Base-by-base conservation (phyloP, 30 jellyfish, hydroid and myxozoan species). In the Hydractinia symbiolongicarpus region DNA sequence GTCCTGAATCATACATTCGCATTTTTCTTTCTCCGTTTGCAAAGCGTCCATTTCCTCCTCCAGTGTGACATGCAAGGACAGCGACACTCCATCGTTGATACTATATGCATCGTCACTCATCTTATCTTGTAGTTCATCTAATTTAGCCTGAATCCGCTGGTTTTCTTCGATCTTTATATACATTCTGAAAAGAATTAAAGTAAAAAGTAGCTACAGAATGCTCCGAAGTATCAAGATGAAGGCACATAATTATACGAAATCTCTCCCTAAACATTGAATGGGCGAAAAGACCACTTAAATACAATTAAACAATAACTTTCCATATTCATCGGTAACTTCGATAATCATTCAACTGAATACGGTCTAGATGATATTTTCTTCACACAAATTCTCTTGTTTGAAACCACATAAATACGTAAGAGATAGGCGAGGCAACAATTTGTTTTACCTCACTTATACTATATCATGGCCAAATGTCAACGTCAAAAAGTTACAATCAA, bases 41-140 rank as follows among this genome's bases (percentile, higher is more conserved):
- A 86, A 73, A 17, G 82, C 83, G 53, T 86, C 95, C 61, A 86
- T 11, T 62, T 91, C 98, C n/a, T 64, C 19, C 67, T 82, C 94
- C 9, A 79, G 72, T 56, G 81, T 76, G 53, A 84, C 62, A 50
- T 61, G 14, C 6, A 50, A 16, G 76, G 49, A 75, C 89, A 49
- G 78, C 53, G 53, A n/a, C 30, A n/a, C 55, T 9, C 60, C 60
- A 4, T 71, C 67, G 67, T 20, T 30, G 9, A 60, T 30, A 19
- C 60, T n/a, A 55, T 70, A n/a, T 53, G 51, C 55, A 5, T 49
- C n/a, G 60, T 71, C 80, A 50, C 64, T 79, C 84, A 82, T 55
- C 50, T 91, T 73, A 52, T 74, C 78, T 15, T 82, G 90, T 60
- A 84, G 90, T 4, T 54, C 66, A 21, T 76, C 82, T 82, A 88